These are phyloP conservation scores for Bembecia ichneumoniformis DNA, from an alignment of 2,888 invertebrate species.

Conservation along the genomic window DNA sequence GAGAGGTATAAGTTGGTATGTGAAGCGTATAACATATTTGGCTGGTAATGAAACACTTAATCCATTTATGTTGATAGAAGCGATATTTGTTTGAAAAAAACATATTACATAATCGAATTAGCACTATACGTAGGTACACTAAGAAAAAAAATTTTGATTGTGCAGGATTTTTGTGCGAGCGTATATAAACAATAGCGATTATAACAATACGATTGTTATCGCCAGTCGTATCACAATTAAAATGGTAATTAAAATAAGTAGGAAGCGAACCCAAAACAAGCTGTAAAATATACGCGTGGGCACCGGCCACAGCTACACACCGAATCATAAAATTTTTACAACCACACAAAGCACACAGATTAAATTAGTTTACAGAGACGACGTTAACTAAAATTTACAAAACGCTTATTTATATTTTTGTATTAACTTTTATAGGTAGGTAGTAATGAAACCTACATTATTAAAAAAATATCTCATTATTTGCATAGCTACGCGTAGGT, in stretches of 20 bases:
- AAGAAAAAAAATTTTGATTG: background rate
- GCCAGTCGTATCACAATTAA: constrained; percentile 46
- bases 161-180: constrained; percentile 24
- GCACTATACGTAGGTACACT: background rate
- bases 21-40: no score
- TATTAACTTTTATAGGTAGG: no score
- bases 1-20: no score
- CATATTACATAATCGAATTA: background rate
- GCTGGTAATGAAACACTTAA: no score
- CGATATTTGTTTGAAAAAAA: no score
- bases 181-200: constrained; percentile 46
- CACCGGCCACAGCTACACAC: constrained; percentile 26
- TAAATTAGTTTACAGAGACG: background rate
- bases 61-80: no score
- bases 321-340: constrained; percentile 49
- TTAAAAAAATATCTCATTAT: no score
- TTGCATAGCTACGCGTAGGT: no score
- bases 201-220: constrained; percentile 43
- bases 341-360: constrained; percentile 25
- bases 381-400: background rate
- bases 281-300: constrained; percentile 39
- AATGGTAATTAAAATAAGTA: constrained; percentile 62
- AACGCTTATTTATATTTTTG: no score
- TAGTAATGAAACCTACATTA: no score
- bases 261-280: constrained; percentile 25